Evolutionary conservation across 92 coral and sea anemone species (phyloP), one percentile per base, ranked within the genome.

Genomic region (Bergia puertoricense): DNA sequence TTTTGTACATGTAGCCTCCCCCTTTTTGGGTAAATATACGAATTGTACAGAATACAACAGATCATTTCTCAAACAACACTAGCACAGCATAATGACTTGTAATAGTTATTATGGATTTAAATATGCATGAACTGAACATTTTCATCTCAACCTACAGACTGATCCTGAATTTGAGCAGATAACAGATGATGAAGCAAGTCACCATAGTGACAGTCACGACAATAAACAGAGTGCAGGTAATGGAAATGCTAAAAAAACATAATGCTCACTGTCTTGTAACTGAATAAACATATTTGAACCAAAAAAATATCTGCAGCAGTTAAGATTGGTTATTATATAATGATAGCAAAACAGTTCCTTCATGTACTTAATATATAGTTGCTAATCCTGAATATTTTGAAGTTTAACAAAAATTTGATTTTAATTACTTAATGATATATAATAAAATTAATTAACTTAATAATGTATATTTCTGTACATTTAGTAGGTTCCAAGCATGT

Each of bases 161-260:
- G 96, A 95, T 48, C 90, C 98, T 16, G 81, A 85, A n/a, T 93
- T 93, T 95, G 98, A 93, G 74, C 91, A 90, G 85, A 77, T 93
- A 68, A 93, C 98, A 45, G 96, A 95, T 86, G 96, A 91, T 43
- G 98, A 95, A 69, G 66, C 76, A 51, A 77, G 86, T 57, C 92
- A 92, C 36, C 86, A 65, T 42, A 67, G 62, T 11, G 59, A 54
- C 59, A 2, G 16, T 23, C 44, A 8, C 43, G 86, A 82, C 18
- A 23, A 82, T 4, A 76, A 59, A 81, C 48, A 66, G 30, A 66
- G 51, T 65, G 9, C 77, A 82, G 77, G 86, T 82, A 82, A 13
- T 22, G 20, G 22, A 50, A 7, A 13, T 74, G 46, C 30, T 13
- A 74, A 74, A 5, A 11, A 74, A 39, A 30, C 30, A 30, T 30